Percentiles rank a stretch among this genome's conserved stretches.
Evolutionary conservation across 2,888 invertebrate genomes (phyloP).

Genomic region (Norana najaformis): DNA sequence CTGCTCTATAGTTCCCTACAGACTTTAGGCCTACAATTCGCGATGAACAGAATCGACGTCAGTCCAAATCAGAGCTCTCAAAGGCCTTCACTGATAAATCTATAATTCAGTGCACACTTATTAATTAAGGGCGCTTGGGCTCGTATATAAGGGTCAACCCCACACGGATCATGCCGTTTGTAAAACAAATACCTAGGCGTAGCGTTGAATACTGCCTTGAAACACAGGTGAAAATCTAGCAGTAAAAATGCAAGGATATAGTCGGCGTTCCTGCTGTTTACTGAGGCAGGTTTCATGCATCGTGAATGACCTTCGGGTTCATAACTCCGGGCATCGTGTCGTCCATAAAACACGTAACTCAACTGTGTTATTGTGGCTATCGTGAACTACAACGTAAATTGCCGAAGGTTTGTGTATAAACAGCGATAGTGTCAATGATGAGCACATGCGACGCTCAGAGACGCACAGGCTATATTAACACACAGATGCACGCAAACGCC

Average conservation of each 20-base stretch:
- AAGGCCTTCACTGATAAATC: not conserved
- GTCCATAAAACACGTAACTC: not conserved
- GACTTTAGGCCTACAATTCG: too few relatives aligned
- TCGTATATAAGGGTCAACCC: not conserved
- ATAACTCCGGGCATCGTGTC: not conserved
- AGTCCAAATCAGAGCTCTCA: not conserved
- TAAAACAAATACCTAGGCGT: not conserved
- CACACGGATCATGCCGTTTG: not conserved
- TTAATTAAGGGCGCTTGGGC: not conserved
- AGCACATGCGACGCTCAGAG: too few relatives aligned
- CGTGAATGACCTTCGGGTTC: not conserved
- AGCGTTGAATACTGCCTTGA: too few relatives aligned
- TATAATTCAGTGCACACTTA: not conserved
- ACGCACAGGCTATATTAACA: not conserved
- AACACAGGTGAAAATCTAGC: not conserved
- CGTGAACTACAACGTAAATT: not conserved
- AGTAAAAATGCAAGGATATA: not conserved
- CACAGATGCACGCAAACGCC: too few relatives aligned
- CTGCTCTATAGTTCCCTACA: not conserved
- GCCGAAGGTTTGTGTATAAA: not conserved
- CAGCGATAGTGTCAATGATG: not conserved
- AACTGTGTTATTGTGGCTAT: not conserved
- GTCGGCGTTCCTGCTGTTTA: not conserved
- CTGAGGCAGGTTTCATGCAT: conserved; percentile 5
- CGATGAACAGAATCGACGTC: not conserved